Evolutionary conservation across 2,113 vertebrate genomes (phyloP).

Genomic region (Cyanoliseus patagonus): DNA sequence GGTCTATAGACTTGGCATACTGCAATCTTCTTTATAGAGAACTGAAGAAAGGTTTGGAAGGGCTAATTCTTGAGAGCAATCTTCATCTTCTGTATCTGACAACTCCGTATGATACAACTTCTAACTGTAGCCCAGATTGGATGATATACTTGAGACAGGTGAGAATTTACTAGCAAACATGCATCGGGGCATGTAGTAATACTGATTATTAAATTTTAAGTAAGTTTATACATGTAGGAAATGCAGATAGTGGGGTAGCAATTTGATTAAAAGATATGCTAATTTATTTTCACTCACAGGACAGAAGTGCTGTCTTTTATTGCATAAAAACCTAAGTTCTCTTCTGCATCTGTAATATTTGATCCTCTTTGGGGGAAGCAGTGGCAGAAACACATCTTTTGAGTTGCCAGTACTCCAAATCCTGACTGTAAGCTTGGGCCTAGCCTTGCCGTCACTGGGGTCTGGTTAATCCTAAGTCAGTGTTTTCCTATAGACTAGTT

Average conservation of each 20-base stretch:
- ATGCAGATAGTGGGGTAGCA: neutral
- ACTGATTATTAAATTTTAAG: neutral
- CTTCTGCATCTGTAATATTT: neutral
- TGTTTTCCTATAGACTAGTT: neutral
- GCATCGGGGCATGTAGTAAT: neutral
- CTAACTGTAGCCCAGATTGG: slow-evolving; percentile 88
- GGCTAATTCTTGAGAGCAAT: slow-evolving; percentile 86
- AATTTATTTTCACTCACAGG: neutral
- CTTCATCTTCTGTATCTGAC: slow-evolving; percentile 91
- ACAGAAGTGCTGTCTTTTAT: neutral
- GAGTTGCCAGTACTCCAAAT: neutral
- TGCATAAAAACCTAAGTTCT: neutral
- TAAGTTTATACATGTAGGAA: neutral
- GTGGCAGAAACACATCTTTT: neutral
- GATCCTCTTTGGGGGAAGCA: neutral
- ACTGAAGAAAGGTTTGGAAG: slow-evolving; percentile 87
- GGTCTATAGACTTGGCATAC: slow-evolving; percentile 87
- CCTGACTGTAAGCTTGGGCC: neutral
- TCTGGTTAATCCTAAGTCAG: neutral
- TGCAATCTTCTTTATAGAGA: slow-evolving; percentile 87
- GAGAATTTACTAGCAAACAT: neutral
- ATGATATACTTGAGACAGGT: slow-evolving; percentile 93
- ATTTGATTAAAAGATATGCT: neutral
- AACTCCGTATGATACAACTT: slow-evolving; percentile 87
- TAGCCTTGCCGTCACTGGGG: neutral